Percentiles rank a stretch among this genome's conserved stretches.
These are phyloP conservation scores for Drosophila ironensis DNA, from an alignment of 1,140 invertebrate genomes.

Conservation along the genomic window DNA sequence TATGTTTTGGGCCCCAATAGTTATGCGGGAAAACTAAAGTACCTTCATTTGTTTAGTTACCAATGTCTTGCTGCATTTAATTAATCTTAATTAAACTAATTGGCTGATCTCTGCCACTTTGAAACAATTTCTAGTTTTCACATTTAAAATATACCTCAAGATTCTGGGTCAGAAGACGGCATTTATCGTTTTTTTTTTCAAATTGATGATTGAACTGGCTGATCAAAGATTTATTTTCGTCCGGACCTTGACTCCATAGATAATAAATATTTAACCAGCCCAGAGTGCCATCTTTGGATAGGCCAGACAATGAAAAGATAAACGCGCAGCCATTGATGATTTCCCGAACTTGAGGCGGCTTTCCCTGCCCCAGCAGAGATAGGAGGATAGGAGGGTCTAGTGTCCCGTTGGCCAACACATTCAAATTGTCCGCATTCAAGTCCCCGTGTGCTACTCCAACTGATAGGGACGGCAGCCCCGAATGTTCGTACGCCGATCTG, in stretches of 20 bases:
- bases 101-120: too few relatives aligned
- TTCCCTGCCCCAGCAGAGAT: not conserved
- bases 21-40: too few relatives aligned
- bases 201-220: not conserved
- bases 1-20: too few relatives aligned
- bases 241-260: not conserved
- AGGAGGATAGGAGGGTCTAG: slow-evolving; percentile 9
- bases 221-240: not conserved
- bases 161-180: too few relatives aligned
- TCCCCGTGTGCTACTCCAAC: slow-evolving; percentile 22
- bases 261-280: not conserved
- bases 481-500: not conserved
- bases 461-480: slow-evolving; percentile 30
- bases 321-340: not conserved
- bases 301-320: slow-evolving; percentile 1
- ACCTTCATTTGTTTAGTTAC: too few relatives aligned
- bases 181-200: too few relatives aligned
- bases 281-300: not conserved
- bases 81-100: too few relatives aligned
- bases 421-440: slow-evolving; percentile 26
- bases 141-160: too few relatives aligned
- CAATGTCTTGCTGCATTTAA: too few relatives aligned
- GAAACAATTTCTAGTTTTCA: too few relatives aligned
- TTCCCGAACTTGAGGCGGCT: not conserved
- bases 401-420: slow-evolving; percentile 22